Evolutionary conservation across 64 coral and sea anemone species (phyloP).

Genomic region (Orbicella faveolata): DNA sequence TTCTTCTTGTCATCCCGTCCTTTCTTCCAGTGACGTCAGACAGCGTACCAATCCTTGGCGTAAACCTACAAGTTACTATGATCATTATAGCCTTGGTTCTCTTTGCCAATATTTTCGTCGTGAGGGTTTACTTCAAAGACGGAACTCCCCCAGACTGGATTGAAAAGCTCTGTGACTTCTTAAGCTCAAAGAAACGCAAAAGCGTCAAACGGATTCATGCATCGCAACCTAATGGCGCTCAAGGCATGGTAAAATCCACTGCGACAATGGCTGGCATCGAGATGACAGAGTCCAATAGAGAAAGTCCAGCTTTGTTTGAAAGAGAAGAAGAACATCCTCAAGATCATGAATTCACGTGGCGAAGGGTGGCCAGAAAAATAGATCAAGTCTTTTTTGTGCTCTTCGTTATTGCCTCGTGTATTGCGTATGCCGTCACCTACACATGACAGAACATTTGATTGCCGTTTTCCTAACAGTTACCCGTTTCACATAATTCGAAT

Average conservation of each 20-base stretch:
- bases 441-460: no score
- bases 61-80: not conserved
- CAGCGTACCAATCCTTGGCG: not conserved
- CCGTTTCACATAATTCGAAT: no score
- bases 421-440: not conserved
- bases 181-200: not conserved
- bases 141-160: not conserved
- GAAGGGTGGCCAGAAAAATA: not conserved
- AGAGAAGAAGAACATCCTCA: not conserved
- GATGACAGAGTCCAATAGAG: not conserved
- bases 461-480: no score
- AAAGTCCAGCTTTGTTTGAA: not conserved
- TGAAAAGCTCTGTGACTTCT: not conserved
- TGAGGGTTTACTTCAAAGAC: not conserved
- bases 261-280: not conserved
- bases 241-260: not conserved
- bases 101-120: not conserved
- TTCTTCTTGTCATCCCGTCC: not conserved
- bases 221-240: not conserved
- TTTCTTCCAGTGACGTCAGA: not conserved
- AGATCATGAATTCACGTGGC: not conserved
- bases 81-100: not conserved
- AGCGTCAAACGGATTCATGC: not conserved
- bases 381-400: not conserved
- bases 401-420: not conserved